Evolutionary conservation across 2,888 invertebrate genomes (phyloP), one percentile per base, ranked within the genome.

Genomic region (Chloroclysta siterata): DNA sequence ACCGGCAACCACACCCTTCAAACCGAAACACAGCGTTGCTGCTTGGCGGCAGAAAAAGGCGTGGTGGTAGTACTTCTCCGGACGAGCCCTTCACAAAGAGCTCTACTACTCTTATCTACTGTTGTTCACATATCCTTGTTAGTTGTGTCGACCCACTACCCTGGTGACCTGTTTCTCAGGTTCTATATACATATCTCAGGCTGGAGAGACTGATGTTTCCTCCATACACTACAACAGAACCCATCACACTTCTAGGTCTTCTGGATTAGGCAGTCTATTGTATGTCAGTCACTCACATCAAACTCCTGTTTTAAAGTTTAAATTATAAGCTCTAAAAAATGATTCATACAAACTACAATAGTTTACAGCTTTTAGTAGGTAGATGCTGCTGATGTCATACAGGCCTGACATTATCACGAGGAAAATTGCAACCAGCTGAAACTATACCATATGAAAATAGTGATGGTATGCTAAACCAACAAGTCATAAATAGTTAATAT

Each of bases 351-450:
- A 3, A 5, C 7, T 53, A 77, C n/a, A 14, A 39, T 8, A 39
- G 1, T 39, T 11, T 10, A 39, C 36, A 39, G 36, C 11, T 39
- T 39, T 79, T 80, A 85, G n/a, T 33, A 44, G 14, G n/a, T 22
- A 28, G 28, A 28, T 29, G 81, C 44, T 52, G 86, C 91, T 92
- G 90, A 91, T 92, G 91, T 92, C 90, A 91, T 89, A 79, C 84
- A 76, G 79, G 77, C 17, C 15, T 11, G 11, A 46, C 73, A 75
- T 39, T 39, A 11, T 33, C 69, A 73, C 72, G 73, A 74, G 71
- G 73, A 71, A 73, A 74, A 50, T 60, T 75, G 72, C 6, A 33
- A 33, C 62, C 65, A 59, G 65, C 73, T 70, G 65, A 71, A 64
- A 65, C 15, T 15, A 44, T 44, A 44, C 15, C 14, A 14, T n/a